Base-by-base conservation (phyloP, 1,140 invertebrate species). In the Lysiphlebus fabarum region DNA sequence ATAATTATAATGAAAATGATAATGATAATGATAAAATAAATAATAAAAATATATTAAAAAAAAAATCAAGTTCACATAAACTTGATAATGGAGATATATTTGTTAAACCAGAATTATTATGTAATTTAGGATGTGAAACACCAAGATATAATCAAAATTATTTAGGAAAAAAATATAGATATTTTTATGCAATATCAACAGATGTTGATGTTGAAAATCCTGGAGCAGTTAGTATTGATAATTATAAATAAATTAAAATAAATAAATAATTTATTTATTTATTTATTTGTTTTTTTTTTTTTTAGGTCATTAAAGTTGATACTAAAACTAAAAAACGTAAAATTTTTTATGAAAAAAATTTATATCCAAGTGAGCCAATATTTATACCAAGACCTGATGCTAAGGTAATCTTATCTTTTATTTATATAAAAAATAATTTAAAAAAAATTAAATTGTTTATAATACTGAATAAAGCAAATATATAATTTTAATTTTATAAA, bases 171-270 rank as follows among this genome's bases (percentile, higher is more conserved):
- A 78, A 82, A 7, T 95, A 96, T 72, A 81, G 85, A 56, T 95
- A 90, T 73, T 95, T 94, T 71, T 96, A 95, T 69, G 92, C 90
- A 0, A 93, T 94, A 47, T 91, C 90, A 61, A 89, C 89, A 10
- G 91, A 94, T 75, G 90, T 93, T 3, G 91, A 93, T 72, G 77
- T 84, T 4, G 83, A 87, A 4, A 89, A 90, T 79, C 90, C 91
- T 6, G 91, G 91, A 69, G 86, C 85, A 45, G 90, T 92, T 79
- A 82, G 61, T 63, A 43, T n/a, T n/a, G n/a, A n/a, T 38, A 50
- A 54, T 58, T 7, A 10, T 53, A 9, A 37, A 12, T 38, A 56
- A 11, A 41, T 14, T 53, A 36, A 34, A 12, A 51, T 51, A 12
- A 10, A 47, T 47, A 0, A 10, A 11, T 49, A 5, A 26, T 12